Evolutionary conservation across 2,888 invertebrate species (phyloP), one percentile per base, ranked within the genome.

Genomic region (Chrysodeixis includens): DNA sequence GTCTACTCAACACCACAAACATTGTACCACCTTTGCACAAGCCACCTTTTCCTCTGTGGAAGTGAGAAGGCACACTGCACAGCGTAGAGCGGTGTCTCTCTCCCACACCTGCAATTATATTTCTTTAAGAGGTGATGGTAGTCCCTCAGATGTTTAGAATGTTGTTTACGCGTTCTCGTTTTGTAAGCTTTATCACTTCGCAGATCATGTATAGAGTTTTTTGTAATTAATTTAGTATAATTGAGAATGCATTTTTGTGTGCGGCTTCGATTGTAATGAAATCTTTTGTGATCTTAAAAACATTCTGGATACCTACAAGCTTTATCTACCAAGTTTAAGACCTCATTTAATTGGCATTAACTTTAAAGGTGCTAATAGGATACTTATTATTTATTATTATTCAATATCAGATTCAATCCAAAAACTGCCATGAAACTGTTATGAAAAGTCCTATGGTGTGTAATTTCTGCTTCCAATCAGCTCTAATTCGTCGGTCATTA

Each of bases 161-260:
- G 18, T 49, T 49, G 46, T 49, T 49, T 16, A 20, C 46, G 9
- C 20, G 6, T 49, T 49, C 20, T 49, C 10, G 18, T 10, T 49
- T 49, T 49, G 46, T 49, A 49, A 18, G 8, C 40, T 18, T 49
- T 49, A 49, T 49, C 46, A 49, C 18, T 49, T 20, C 7, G 10
- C 18, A 49, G 10, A 49, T 49, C 46, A 20, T 49, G 46, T 49
- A 20, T 49, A 10, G 20, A 49, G 10, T 49, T 20, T 49, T 49
- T 49, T 20, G 18, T 49, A 49, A 49, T 49, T 18, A 49, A 49
- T 20, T 49, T 49, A 49, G 46, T 49, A 49, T 49, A 40, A 40
- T 40, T 40, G 40, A 40, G 40, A 40, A n/a, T 40, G n/a, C 40
- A 40, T 40, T 40, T 40, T 40, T n/a, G 40, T 40, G 40, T 40